A percentile compares a stretch with the other conserved stretches of the same genome.
Evolutionary conservation across 2,888 invertebrate species (phyloP).

Genomic region (Trilocha varians): DNA sequence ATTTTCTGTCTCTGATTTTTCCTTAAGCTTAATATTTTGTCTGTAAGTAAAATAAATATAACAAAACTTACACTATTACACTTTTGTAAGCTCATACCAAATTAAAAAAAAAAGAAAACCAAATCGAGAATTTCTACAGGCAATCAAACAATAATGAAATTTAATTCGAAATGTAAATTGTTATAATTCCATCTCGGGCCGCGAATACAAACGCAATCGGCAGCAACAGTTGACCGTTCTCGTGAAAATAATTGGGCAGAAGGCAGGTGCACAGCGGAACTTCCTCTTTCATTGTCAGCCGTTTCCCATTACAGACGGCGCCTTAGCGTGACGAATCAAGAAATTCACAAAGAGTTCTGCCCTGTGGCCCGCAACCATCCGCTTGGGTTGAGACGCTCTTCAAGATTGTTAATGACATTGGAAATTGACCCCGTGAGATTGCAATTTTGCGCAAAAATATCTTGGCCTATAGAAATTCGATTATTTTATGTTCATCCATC

Average conservation of each 20-base stretch:
- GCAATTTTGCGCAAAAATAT: slow-evolving; percentile 22
- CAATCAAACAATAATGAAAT: no score
- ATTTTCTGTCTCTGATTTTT: no score
- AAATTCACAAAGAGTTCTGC: slow-evolving; percentile 37
- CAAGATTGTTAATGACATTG: slow-evolving; percentile 32
- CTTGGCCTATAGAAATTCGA: no score
- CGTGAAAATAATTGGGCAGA: slow-evolving; percentile 47
- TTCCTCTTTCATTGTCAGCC: slow-evolving; percentile 52
- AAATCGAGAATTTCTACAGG: no score
- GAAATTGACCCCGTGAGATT: slow-evolving; percentile 27
- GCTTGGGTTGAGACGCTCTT: slow-evolving; percentile 17
- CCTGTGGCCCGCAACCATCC: slow-evolving; percentile 18
- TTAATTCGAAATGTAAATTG: no score
- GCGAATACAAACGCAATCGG: no score
- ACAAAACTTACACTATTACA: no score
- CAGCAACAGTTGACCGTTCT: slow-evolving; percentile 7
- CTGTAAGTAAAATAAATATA: no score
- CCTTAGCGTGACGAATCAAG: slow-evolving; percentile 37
- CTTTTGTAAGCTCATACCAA: no score
- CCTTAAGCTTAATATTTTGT: no score
- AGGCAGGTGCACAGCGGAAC: slow-evolving; percentile 43
- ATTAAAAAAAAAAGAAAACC: no score
- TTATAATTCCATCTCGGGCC: background rate
- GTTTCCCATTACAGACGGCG: slow-evolving; percentile 38
- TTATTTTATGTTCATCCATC: no score